Conservation (phyloP, 2,797 vertebrate species). For the Myotis myotis region DNA sequence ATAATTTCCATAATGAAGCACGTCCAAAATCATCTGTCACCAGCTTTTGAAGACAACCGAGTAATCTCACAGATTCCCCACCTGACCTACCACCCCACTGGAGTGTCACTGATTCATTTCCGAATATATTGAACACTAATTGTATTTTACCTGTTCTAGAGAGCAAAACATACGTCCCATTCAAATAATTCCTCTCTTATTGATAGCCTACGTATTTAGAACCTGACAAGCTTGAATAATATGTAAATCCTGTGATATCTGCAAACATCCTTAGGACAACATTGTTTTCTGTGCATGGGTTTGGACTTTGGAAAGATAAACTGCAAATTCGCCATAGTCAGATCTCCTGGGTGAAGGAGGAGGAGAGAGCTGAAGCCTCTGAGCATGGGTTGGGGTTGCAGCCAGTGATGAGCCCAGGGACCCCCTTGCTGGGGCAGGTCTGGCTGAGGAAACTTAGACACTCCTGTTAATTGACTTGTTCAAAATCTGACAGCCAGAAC, state of each 20-base stretch:
- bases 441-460: background rate
- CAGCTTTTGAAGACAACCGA: background rate
- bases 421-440: background rate
- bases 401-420: background rate
- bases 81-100: background rate
- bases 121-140: background rate
- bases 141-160: background rate
- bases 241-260: rapidly evolving
- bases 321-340: background rate
- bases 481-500: background rate
- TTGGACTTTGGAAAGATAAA: background rate
- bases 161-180: background rate
- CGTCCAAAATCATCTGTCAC: rapidly evolving
- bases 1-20: background rate
- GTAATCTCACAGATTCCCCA: background rate
- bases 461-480: background rate
- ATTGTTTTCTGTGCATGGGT: background rate
- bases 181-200: background rate
- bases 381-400: no score
- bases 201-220: background rate
- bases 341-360: background rate
- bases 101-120: background rate
- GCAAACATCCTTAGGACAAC: background rate
- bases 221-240: background rate
- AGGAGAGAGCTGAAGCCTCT: background rate